phyloP scores from a whole-genome alignment of 2,888 invertebrate species.

The Clostera curtula region DNA sequence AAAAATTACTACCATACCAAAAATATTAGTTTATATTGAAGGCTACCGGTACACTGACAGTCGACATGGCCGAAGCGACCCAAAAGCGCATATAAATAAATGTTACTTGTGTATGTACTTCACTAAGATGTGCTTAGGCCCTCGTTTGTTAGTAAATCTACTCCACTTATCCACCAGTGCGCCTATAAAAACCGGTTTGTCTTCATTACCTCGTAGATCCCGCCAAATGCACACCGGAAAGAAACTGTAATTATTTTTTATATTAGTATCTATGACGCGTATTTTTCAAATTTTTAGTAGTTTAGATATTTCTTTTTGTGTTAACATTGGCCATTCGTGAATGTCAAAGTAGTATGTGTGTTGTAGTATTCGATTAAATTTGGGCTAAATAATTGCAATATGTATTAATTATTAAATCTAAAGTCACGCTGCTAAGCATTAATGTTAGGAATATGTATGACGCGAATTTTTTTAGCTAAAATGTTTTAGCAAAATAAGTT shows the following conservation, averaged over 20 bases:
- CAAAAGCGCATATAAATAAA: slow-evolving; percentile 17
- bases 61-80: slow-evolving; percentile 23
- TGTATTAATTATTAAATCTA: slow-evolving; percentile 23
- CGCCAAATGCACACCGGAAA: slow-evolving; percentile 16
- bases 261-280: slow-evolving; percentile 37
- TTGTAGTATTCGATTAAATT: slow-evolving; percentile 55
- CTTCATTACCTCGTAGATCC: no score
- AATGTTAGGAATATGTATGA: slow-evolving; percentile 13
- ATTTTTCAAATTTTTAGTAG: slow-evolving; percentile 42
- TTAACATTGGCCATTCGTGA: slow-evolving; percentile 56
- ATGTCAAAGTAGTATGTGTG: slow-evolving; percentile 66
- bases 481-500: slow-evolving; percentile 8
- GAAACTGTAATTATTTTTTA: slow-evolving; percentile 27
- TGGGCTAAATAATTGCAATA: slow-evolving; percentile 40
- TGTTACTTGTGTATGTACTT: slow-evolving; percentile 23
- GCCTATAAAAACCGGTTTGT: no score
- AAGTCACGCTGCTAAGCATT: slow-evolving; percentile 20
- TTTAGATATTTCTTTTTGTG: slow-evolving; percentile 45
- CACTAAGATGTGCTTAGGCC: slow-evolving; percentile 20
- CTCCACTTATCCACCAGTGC: no score
- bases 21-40: slow-evolving; percentile 1
- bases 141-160: slow-evolving; percentile 7
- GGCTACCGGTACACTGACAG: slow-evolving; percentile 16
- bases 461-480: background rate
- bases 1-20: slow-evolving; percentile 7